Conservation (phyloP, 2,113 vertebrate species). For the Zosterops borbonicus region DNA sequence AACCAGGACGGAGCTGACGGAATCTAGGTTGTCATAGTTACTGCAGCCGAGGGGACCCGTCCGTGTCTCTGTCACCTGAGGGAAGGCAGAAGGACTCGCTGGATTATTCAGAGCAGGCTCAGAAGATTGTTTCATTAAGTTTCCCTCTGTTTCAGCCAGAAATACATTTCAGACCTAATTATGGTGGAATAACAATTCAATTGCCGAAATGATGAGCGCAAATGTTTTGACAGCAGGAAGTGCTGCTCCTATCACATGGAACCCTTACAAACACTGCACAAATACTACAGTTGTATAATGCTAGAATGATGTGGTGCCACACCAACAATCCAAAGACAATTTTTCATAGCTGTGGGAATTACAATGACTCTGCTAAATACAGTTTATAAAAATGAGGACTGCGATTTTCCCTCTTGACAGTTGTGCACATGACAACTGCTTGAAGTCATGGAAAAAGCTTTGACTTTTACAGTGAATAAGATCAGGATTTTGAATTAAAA, state of each 20-base stretch:
- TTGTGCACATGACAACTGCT: fast-evolving
- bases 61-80: slow-evolving; percentile 94
- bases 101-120: slow-evolving; percentile 33
- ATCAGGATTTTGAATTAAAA: background rate
- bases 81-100: slow-evolving; percentile 31
- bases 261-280: background rate
- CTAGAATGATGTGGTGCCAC: background rate
- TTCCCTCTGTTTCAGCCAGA: background rate
- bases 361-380: background rate
- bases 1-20: slow-evolving; percentile 97
- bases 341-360: background rate
- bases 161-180: background rate
- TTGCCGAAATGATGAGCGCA: background rate
- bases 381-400: background rate
- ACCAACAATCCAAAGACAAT: background rate
- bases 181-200: background rate
- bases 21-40: slow-evolving; percentile 99
- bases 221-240: background rate
- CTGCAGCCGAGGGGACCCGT: slow-evolving; percentile 98
- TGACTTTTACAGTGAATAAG: background rate
- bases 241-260: background rate
- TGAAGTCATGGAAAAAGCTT: background rate
- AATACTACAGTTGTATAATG: fast-evolving
- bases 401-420: background rate
- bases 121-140: background rate